Evolutionary conservation across 2,113 vertebrate genomes (phyloP), one percentile per base, ranked within the genome.

Genomic region (Poeciliopsis retropinna): DNA sequence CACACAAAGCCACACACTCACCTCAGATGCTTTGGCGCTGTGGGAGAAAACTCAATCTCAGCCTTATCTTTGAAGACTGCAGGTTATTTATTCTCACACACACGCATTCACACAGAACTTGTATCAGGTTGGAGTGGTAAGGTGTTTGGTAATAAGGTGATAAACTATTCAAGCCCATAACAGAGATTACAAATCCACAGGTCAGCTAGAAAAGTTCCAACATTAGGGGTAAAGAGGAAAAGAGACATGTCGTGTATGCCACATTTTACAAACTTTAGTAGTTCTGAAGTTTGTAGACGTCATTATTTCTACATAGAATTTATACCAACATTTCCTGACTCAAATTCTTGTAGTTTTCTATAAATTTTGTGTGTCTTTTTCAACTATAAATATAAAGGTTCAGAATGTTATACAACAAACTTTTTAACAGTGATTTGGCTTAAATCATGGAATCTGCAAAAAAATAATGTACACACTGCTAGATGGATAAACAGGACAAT

Each of bases 21-120:
- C 63, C 73, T 82, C 64, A 60, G 75, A 88, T 37, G 64, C 75
- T 88, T 68, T 79, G 68, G 73, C 81, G 87, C 83, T 71, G 85
- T 85, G 85, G 82, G 74, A 80, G 86, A 41, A 92, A 89, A 89
- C 85, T 89, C 85, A 86, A 88, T 91, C 90, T 88, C 75, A 67
- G 64, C 63, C 86, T 93, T 91, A 93, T 93, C 90, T 13, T 67
- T 51, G 63, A 88, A 84, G 89, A 86, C 89, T 78, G 79, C 85
- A 71, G 86, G 88, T 76, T 75, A 78, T 88, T 86, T 73, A 76
- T 66, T 67, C 77, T 71, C 8, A 60, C 32, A 61, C 64, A 77
- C 64, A 73, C 70, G 78, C 47, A 67, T 68, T 15, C 67, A 73
- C 44, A 75, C 29, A 70, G n/a, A 78, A 63, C 77, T 73, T 30